Conservation (phyloP, 2,113 vertebrate genomes). For the Fukomys damarensis region DNA sequence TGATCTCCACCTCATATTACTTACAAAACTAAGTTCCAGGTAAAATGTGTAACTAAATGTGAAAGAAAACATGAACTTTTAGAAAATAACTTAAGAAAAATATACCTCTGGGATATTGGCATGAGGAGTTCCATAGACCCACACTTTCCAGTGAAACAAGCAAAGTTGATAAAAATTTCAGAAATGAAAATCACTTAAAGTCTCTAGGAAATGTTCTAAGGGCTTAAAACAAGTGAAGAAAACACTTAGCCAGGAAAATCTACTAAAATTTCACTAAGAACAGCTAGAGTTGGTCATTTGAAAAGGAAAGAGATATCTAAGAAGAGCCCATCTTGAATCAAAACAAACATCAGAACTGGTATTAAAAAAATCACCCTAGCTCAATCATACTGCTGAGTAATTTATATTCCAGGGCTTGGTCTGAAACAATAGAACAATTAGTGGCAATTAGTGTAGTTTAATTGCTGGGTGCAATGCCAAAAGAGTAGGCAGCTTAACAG, state of each 20-base stretch:
- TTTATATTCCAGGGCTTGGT: not conserved
- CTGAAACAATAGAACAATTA: not conserved
- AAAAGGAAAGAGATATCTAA: not conserved
- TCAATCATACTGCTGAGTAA: not conserved
- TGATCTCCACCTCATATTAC: not conserved
- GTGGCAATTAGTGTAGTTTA: not conserved
- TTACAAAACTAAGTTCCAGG: not conserved
- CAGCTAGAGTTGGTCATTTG: not conserved
- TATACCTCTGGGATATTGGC: not conserved
- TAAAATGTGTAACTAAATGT: not conserved
- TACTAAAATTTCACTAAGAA: not conserved
- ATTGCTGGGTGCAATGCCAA: not conserved
- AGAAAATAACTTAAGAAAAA: not conserved
- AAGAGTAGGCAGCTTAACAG: not conserved
- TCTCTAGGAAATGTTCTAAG: not conserved
- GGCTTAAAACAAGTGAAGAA: not conserved
- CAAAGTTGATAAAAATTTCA: not conserved
- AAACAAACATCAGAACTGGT: not conserved
- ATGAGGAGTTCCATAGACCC: not conserved
- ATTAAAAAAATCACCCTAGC: not conserved
- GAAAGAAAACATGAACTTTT: not conserved
- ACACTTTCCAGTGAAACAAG: not conserved
- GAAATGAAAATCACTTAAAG: not conserved
- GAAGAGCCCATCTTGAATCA: not conserved
- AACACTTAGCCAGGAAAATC: not conserved